These are phyloP conservation scores for Gila orcuttii DNA, from an alignment of 2,113 vertebrate genomes.

Conservation along the genomic window DNA sequence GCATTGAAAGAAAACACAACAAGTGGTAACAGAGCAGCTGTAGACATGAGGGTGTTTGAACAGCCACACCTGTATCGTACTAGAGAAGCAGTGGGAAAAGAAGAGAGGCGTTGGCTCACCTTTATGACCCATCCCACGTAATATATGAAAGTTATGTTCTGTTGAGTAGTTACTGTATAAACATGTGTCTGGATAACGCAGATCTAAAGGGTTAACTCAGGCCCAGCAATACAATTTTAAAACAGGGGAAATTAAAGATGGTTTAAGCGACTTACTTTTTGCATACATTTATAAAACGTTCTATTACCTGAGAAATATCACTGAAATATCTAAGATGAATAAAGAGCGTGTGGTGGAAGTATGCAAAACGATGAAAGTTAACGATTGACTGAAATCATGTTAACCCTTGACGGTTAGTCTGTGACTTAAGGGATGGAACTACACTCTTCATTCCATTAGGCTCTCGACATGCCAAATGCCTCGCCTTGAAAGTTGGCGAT, in stretches of 20 bases:
- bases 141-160: background rate
- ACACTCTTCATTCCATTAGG: too few species aligned
- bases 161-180: background rate
- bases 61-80: background rate
- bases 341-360: background rate
- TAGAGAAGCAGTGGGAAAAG: background rate
- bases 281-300: background rate
- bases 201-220: background rate
- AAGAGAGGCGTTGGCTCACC: background rate
- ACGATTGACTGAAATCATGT: background rate
- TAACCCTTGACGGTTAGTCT: background rate
- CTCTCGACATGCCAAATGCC: too few species aligned
- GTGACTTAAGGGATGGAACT: background rate
- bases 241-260: background rate
- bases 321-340: background rate
- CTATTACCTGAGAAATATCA: background rate
- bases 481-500: too few species aligned
- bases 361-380: background rate
- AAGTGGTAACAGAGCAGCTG: slow-evolving; percentile 16
- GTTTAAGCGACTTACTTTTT: background rate
- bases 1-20: background rate
- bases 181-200: background rate
- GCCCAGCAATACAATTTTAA: background rate
- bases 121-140: background rate
- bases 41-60: background rate